phyloP scores from a whole-genome alignment of 2,113 vertebrate genomes.

The Proteles cristata region DNA sequence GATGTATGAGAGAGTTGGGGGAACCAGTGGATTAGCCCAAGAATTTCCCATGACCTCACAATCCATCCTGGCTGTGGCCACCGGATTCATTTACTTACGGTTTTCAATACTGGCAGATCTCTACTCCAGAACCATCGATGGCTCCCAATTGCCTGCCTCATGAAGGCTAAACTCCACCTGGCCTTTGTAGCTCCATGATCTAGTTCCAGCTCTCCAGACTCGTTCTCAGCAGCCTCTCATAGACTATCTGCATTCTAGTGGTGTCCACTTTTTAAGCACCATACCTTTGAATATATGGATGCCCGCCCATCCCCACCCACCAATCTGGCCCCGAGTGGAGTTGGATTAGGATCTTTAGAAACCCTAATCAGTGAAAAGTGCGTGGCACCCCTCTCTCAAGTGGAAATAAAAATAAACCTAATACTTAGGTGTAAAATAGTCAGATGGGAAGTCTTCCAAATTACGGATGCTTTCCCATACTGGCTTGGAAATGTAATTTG shows the following conservation, averaged over 20 bases:
- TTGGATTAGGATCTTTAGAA: neutral
- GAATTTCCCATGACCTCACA: neutral
- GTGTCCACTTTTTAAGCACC: neutral
- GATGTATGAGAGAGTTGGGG: neutral
- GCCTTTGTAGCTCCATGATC: neutral
- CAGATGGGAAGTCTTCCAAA: neutral
- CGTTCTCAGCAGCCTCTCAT: neutral
- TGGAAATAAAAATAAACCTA: slow-evolving; percentile 30
- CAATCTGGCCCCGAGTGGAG: neutral
- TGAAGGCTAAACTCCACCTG: neutral
- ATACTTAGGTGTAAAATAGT: neutral
- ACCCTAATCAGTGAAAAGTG: neutral
- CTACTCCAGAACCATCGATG: neutral
- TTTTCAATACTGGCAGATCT: neutral
- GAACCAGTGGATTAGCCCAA: neutral
- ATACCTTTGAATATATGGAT: neutral
- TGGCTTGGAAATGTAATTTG: neutral
- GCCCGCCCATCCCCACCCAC: too few relatives aligned
- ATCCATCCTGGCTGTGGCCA: neutral
- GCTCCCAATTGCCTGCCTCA: neutral
- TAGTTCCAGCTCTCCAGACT: neutral
- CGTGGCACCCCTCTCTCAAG: neutral
- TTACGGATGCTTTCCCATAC: neutral
- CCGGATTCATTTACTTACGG: neutral
- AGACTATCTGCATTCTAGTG: neutral